Percentiles rank a stretch among this genome's conserved stretches.
These are phyloP conservation scores for Caenorhabditis elegans DNA, from an alignment of 1,140 invertebrate species.

Conservation along the genomic window DNA sequence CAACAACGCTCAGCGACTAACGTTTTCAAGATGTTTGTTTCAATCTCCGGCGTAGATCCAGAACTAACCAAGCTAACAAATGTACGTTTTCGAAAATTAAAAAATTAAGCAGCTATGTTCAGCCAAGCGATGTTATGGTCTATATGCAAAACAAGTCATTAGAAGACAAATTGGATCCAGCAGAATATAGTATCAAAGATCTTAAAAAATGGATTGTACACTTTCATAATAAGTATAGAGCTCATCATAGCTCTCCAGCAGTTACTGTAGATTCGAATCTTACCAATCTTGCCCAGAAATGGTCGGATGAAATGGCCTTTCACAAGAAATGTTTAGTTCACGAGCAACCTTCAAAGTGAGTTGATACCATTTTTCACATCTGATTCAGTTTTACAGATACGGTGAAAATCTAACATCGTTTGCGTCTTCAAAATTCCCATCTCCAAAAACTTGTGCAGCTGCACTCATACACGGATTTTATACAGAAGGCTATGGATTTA, in stretches of 20 bases:
- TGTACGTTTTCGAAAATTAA: not conserved
- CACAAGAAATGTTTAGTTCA: slow-evolving; percentile 11
- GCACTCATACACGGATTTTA: slow-evolving; percentile 38
- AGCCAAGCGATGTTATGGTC: slow-evolving; percentile 1
- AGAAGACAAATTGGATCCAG: not conserved
- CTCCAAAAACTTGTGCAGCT: slow-evolving; percentile 9
- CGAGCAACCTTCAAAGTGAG: slow-evolving; percentile 8
- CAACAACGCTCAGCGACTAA: not conserved
- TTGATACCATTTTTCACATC: not conserved
- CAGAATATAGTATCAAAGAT: not conserved
- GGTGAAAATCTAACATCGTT: slow-evolving; percentile 46
- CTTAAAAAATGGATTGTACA: slow-evolving; percentile 29
- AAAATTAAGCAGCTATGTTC: not conserved
- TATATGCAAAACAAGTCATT: not conserved
- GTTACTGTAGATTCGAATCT: not conserved
- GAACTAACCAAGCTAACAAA: not conserved
- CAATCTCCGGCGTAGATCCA: not conserved
- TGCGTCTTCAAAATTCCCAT: slow-evolving; percentile 12
- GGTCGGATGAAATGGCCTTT: slow-evolving; percentile 30
- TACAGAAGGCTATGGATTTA: slow-evolving; percentile 34
- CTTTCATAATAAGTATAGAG: slow-evolving; percentile 36
- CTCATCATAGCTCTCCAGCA: not conserved
- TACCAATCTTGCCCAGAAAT: slow-evolving; percentile 34
- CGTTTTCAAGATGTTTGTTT: not conserved
- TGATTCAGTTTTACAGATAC: slow-evolving; percentile 46